Conservation (phyloP, 2,797 vertebrate genomes). For the Melopsittacus undulatus region DNA sequence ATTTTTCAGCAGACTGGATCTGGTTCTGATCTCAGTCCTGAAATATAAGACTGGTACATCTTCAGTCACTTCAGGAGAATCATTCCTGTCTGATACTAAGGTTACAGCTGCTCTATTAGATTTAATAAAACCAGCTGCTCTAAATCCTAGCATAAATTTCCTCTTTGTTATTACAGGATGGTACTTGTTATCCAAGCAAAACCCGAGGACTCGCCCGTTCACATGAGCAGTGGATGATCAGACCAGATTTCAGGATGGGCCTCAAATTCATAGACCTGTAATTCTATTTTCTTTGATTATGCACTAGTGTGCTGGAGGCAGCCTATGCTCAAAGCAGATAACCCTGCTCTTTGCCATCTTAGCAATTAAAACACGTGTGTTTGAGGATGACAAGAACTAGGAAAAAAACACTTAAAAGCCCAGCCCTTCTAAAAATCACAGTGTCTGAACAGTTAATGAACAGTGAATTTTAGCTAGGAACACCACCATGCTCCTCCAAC, state of each 20-base stretch:
- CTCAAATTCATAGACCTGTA: conserved; percentile 49
- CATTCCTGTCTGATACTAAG: background rate
- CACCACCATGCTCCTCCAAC: background rate
- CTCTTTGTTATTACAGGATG: conserved; percentile 17
- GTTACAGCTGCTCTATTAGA: conserved; percentile 1
- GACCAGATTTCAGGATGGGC: background rate
- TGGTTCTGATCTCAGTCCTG: conserved; percentile 6
- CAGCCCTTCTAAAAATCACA: background rate
- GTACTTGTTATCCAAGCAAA: conserved; percentile 28
- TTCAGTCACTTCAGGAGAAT: conserved; percentile 2
- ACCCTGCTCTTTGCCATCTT: conserved; percentile 68
- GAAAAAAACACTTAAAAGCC: background rate
- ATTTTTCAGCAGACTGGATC: background rate
- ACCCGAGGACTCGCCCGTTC: background rate
- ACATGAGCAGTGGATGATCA: background rate
- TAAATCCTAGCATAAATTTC: conserved; percentile 37
- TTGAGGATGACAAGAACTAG: conserved; percentile 8
- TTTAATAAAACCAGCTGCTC: conserved; percentile 45
- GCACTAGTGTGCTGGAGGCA: conserved; percentile 26
- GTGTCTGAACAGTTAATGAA: conserved; percentile 11
- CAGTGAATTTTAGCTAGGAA: background rate
- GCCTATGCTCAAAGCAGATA: conserved; percentile 66
- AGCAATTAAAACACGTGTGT: conserved; percentile 60
- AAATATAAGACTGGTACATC: background rate
- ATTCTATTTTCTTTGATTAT: conserved; percentile 70